Conservation (phyloP, 2,113 vertebrate genomes). For the Mobula birostris region DNA sequence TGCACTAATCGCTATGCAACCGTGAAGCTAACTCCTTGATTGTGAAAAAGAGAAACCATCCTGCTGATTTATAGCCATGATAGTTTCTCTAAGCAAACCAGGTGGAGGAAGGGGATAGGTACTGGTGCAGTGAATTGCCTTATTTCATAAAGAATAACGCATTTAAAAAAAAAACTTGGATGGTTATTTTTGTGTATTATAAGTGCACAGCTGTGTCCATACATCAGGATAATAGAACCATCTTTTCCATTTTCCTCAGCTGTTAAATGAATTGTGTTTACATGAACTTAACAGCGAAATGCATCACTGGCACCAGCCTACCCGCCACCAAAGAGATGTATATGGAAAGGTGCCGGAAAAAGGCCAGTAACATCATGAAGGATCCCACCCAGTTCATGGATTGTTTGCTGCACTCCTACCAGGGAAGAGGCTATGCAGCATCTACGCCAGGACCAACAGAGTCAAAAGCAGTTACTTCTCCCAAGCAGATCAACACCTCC, state of each 20-base stretch:
- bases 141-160: background rate
- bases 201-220: background rate
- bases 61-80: background rate
- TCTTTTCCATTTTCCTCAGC: background rate
- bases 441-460: too few relatives aligned
- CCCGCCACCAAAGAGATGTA: too few relatives aligned
- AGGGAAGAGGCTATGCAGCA: too few relatives aligned
- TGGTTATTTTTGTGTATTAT: background rate
- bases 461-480: too few relatives aligned
- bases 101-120: background rate
- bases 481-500: too few relatives aligned
- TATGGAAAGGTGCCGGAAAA: too few relatives aligned
- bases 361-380: too few relatives aligned
- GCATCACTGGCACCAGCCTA: too few relatives aligned
- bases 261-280: background rate
- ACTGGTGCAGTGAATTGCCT: background rate
- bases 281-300: background rate
- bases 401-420: too few relatives aligned
- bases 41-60: too few relatives aligned
- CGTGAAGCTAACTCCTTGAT: background rate
- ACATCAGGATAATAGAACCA: background rate
- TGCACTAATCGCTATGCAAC: too few relatives aligned
- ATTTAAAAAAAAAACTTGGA: background rate
- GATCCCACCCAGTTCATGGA: too few relatives aligned
- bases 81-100: background rate